Conservation (phyloP, 1,140 invertebrate genomes). For the Anastrepha ludens region DNA sequence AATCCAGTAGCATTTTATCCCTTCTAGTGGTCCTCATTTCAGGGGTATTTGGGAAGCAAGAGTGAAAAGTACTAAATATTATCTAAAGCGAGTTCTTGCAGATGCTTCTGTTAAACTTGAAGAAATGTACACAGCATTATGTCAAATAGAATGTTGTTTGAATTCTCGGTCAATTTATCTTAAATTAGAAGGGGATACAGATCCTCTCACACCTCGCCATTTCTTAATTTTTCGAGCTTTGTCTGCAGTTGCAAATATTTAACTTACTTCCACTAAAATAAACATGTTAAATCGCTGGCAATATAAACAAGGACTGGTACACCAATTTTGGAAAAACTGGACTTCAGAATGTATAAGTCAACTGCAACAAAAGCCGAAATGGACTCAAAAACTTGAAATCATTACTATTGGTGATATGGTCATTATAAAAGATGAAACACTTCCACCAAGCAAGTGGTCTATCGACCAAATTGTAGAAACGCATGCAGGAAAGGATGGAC, state of each 20-base stretch:
- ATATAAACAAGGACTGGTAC: neutral
- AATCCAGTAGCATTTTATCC: constrained; percentile 62
- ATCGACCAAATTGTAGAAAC: constrained; percentile 59
- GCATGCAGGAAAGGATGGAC: constrained; percentile 61
- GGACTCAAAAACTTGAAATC: constrained; percentile 55
- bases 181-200: neutral
- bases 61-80: constrained; percentile 54
- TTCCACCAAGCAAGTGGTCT: constrained; percentile 62
- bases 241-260: no score
- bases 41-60: constrained; percentile 69
- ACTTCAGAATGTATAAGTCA: neutral
- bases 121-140: constrained; percentile 35
- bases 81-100: constrained; percentile 21
- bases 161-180: constrained; percentile 28
- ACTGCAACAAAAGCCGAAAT: constrained; percentile 61
- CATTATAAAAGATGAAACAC: constrained; percentile 61
- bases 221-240: constrained; percentile 3
- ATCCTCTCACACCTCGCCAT: constrained; percentile 45
- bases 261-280: neutral
- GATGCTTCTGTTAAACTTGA: constrained; percentile 40
- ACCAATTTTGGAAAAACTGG: constrained; percentile 55
- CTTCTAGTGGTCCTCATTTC: constrained; percentile 65
- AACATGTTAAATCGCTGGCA: constrained; percentile 46
- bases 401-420: constrained; percentile 60
- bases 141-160: constrained; percentile 63